Conservation (phyloP, 2,113 vertebrate species). For the Callopanchax toddi region DNA sequence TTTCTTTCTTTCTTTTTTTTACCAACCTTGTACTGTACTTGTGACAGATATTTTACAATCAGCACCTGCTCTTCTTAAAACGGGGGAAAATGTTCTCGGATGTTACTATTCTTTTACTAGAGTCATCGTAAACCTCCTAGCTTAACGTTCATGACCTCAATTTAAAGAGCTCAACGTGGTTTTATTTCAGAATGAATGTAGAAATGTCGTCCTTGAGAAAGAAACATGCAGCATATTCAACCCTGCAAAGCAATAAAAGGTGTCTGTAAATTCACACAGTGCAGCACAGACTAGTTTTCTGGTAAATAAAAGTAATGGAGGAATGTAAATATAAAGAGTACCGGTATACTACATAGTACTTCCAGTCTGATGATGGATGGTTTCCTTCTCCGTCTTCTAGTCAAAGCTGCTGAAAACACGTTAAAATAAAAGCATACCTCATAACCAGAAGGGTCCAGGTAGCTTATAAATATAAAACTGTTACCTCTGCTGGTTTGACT, state of each 20-base stretch:
- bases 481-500: not conserved
- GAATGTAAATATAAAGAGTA: not conserved
- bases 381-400: too few relatives aligned
- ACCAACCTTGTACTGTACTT: not conserved
- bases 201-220: not conserved
- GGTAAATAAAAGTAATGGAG: not conserved
- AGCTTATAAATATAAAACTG: not conserved
- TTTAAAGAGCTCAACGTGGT: not conserved
- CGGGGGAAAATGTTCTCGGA: not conserved
- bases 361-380: too few relatives aligned
- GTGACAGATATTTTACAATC: not conserved
- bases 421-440: too few relatives aligned
- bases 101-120: not conserved
- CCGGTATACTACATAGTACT: too few relatives aligned
- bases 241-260: not conserved
- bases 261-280: not conserved
- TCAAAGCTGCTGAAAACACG: too few relatives aligned
- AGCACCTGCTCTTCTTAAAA: not conserved
- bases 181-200: not conserved
- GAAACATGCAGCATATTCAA: not conserved
- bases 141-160: not conserved
- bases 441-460: not conserved
- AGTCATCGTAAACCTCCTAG: not conserved
- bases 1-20: constrained; percentile 3
- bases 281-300: not conserved